These are phyloP conservation scores for Myotis brandtii DNA, from an alignment of 2,113 vertebrate genomes.

Conservation along the genomic window DNA sequence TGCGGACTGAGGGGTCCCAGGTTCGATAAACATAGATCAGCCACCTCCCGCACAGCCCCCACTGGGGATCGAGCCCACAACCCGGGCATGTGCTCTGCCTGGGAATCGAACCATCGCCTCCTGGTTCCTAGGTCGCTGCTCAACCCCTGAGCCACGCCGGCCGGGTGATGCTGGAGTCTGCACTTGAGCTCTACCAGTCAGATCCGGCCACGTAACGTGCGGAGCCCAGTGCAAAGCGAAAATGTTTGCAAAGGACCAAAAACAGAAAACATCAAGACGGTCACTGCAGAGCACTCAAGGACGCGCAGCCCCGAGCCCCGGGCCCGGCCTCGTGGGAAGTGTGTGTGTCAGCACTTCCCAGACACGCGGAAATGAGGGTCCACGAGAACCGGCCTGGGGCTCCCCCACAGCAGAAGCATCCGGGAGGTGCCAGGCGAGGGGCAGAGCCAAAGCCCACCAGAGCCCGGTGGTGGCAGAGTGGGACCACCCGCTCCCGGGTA, in stretches of 20 bases:
- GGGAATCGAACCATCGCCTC: too few species aligned
- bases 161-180: too few species aligned
- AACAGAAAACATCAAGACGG: neutral
- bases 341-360: neutral
- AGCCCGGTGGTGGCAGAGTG: too few species aligned
- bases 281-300: neutral
- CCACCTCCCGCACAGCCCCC: too few species aligned
- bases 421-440: neutral
- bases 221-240: neutral
- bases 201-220: neutral
- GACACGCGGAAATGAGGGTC: neutral
- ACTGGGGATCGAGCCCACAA: too few species aligned
- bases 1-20: too few species aligned
- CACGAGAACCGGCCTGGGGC: neutral
- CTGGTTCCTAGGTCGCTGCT: too few species aligned
- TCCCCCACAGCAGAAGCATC: neutral
- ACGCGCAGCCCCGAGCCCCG: rapidly evolving
- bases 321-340: neutral
- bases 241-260: neutral
- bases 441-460: neutral
- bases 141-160: too few species aligned
- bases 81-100: too few species aligned
- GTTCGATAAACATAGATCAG: too few species aligned
- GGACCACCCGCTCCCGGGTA: neutral
- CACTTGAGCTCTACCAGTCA: neutral